Evolutionary conservation across 2,888 invertebrate species (phyloP).

Genomic region (Heterodera filipjevi): DNA sequence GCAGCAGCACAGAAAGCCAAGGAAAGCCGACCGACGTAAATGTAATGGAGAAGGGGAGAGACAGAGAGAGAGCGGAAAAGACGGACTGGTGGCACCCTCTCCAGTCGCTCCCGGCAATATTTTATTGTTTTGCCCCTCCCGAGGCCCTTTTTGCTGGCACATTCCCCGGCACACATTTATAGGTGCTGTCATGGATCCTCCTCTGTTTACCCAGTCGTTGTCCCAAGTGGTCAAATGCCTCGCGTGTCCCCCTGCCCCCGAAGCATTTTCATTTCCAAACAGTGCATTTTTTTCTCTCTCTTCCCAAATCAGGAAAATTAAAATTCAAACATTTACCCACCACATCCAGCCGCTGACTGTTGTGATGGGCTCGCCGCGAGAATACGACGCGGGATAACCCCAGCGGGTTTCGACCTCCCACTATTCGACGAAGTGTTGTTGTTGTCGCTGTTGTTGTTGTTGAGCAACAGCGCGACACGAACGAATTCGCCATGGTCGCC

Average conservation of each 20-base stretch:
- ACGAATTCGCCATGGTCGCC: constrained; percentile 1
- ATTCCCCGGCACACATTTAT: not conserved
- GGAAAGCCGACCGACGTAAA: not conserved
- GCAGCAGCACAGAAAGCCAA: too few relatives aligned
- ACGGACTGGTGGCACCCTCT: not conserved
- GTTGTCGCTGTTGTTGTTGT: constrained; percentile 1
- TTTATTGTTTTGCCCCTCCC: not conserved
- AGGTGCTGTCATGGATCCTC: not conserved
- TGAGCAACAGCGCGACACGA: not conserved
- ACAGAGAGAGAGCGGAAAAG: not conserved
- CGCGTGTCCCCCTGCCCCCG: not conserved
- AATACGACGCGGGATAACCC: constrained; percentile 15
- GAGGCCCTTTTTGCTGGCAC: not conserved
- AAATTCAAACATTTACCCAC: not conserved
- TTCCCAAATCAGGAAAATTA: not conserved
- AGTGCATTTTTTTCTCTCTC: not conserved
- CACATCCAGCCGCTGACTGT: not conserved
- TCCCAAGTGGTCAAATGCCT: not conserved
- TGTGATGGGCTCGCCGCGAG: not conserved
- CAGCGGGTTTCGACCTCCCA: not conserved
- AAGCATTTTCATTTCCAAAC: constrained; percentile 8
- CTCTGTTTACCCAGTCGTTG: not conserved
- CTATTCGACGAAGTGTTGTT: not conserved
- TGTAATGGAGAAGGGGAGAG: not conserved
- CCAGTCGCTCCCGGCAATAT: not conserved